Base-by-base conservation (phyloP, 2,113 vertebrate genomes). In the Microtus ochrogaster region DNA sequence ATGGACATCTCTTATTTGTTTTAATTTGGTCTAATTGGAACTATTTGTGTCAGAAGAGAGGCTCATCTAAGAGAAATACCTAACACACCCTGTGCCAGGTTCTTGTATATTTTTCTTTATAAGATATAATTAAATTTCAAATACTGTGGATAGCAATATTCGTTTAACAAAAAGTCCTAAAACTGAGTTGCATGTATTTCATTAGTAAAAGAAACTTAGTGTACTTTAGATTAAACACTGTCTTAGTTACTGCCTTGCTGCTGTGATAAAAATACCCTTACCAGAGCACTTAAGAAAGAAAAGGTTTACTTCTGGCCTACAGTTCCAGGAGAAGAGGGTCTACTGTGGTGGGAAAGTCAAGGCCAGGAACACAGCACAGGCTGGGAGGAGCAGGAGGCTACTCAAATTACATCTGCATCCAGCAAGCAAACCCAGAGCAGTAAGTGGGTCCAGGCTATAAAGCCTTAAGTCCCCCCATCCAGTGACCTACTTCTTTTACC, bases 281-380 rank as follows among this genome's bases (percentile, higher is more conserved):
- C 5, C 5, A 63, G 63, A 19, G n/a, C 14, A 44, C 26, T 19
- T 4, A 30, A 39, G n/a, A 2, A 83, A 83, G 22, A 61, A 82
- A 17, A n/a, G 7, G 24, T 83, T 63, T 41, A 63, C 19, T 68
- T 86, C 49, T 22, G 30, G 16, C 9, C 66, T 44, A 65, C 1
- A 33, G 16, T 33, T 47, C 16, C 28, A 66, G 16, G 28, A 6
- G 17, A 33, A 61, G 5, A 44, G 16, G 19, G 61, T 65, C 82
- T 44, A 65, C 19, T 17, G 19, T 22, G 61, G 82, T 28, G 4
- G 41, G 61, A 65, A 65, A 33, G 58, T 9, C n/a, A 17, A 17
- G 39, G 4, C 26, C 44, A 28, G 8, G 4, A 11, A 33, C 17
- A 9, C 1, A 44, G 5, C 22, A 3, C 13, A 22, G n/a, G 12